These are phyloP conservation scores for Pristionchus entomophagus DNA, from an alignment of 2,888 invertebrate genomes.

Conservation along the genomic window DNA sequence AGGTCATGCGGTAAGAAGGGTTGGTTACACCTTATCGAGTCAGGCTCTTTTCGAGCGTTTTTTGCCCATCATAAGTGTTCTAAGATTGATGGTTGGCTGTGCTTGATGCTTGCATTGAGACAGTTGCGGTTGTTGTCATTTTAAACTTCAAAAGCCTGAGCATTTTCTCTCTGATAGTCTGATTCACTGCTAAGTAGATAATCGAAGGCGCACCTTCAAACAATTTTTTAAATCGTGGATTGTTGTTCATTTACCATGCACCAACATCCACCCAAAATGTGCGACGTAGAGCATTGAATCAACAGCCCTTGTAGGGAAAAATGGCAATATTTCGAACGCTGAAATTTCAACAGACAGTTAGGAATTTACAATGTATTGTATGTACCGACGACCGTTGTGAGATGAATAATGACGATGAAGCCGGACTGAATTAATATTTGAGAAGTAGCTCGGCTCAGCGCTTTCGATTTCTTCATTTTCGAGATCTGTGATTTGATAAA, in stretches of 20 bases:
- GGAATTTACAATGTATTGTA: neutral
- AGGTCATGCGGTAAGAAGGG: no score
- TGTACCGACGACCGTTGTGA: neutral
- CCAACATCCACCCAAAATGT: neutral
- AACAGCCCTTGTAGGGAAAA: neutral
- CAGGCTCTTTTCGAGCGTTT: no score
- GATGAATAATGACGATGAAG: neutral
- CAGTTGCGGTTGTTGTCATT: no score
- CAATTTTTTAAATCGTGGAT: neutral
- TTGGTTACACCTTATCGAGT: no score
- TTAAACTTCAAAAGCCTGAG: no score
- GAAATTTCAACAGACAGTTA: neutral
- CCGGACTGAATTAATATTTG: neutral
- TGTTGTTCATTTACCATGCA: neutral
- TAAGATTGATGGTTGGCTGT: no score
- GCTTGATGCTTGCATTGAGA: no score
- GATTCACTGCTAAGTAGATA: neutral
- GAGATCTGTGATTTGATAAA: neutral
- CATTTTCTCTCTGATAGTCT: neutral
- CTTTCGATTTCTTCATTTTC: neutral
- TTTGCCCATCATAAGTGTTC: no score
- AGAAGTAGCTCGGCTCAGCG: neutral
- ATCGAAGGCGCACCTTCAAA: neutral
- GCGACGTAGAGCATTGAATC: neutral
- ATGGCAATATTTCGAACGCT: neutral